Base-by-base conservation (phyloP, 1,140 invertebrate species). In the Hirudo medicinalis region DNA sequence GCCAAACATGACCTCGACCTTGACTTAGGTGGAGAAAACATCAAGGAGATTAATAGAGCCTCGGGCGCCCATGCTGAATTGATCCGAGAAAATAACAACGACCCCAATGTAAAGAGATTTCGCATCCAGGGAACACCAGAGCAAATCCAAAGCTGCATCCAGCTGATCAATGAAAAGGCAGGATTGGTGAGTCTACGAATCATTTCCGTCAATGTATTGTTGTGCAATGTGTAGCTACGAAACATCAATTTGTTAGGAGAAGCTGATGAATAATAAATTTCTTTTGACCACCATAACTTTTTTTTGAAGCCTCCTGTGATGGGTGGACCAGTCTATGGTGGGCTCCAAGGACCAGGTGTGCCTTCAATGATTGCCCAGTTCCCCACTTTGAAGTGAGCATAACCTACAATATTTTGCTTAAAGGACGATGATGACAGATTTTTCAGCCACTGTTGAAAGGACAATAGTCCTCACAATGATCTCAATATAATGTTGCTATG, bases 41-140 rank as follows among this genome's bases (percentile, higher is more conserved):
- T 98, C 72, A 91, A 89, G 49, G 87, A 93, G 78, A 87, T 99
- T 73, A 94, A 98, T 83, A 87, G 88, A 3, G 92, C 97, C 83
- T 91, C 92, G 55, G 92, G 92, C 67, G 95, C 92, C 80, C 97
- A 97, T 85, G 92, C 84, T 53, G 83, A 85, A 74, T 78, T 85
- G 36, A 77, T 82, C 70, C 79, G 81, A 71, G 77, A 80, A 72
- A 79, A 78, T 13, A 36, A 36, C 22, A 78, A 79, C 13, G 78
- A 79, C 72, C 78, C 81, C 36, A 77, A 76, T 60, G 80, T 81
- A 68, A 83, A 83, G 74, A 73, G 79, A 25, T 85, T 85, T 70
- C 78, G 76, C 49, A 82, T 86, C 57, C 80, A 92, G 68, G 96
- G 96, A 27, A 89, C 88, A 71, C 89, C 90, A 0, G 91, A 96